A percentile compares a stretch with the other conserved stretches of the same genome.
Conservation (phyloP, 2,797 vertebrate genomes). For the Oreortyx pictus region DNA sequence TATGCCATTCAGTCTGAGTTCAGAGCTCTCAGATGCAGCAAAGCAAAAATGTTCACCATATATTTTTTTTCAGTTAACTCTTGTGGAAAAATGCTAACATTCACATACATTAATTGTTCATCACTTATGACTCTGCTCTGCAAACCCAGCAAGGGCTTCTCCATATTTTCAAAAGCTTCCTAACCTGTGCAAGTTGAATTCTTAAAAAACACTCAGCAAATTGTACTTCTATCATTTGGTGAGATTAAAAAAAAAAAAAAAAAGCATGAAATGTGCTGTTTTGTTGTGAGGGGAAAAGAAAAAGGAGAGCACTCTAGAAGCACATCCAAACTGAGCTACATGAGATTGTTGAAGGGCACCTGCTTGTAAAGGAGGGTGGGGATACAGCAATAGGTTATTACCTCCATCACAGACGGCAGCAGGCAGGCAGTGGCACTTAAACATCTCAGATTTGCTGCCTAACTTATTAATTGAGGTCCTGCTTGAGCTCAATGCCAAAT, state of each 20-base stretch:
- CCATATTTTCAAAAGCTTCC: neutral
- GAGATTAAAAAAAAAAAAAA: neutral
- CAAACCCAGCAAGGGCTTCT: neutral
- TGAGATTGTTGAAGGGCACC: neutral
- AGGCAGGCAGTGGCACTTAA: neutral
- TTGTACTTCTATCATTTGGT: neutral
- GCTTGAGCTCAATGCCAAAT: neutral
- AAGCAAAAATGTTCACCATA: neutral
- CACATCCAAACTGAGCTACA: neutral
- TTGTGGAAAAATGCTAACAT: slow-evolving; percentile 24
- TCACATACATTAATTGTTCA: slow-evolving; percentile 21
- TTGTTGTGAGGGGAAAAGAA: neutral
- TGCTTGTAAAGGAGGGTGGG: neutral
- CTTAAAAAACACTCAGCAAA: neutral
- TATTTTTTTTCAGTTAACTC: slow-evolving; percentile 59
- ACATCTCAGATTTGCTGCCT: neutral
- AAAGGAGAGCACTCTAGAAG: neutral
- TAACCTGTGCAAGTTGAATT: neutral
- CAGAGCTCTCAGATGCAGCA: neutral
- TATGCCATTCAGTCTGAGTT: neutral
- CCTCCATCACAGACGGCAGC: neutral
- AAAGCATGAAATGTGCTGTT: neutral
- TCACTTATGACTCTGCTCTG: neutral
- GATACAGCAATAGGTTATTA: neutral
- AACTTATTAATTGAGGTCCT: neutral